Conservation (phyloP, 2,113 vertebrate genomes). For the Stercorarius parasiticus region DNA sequence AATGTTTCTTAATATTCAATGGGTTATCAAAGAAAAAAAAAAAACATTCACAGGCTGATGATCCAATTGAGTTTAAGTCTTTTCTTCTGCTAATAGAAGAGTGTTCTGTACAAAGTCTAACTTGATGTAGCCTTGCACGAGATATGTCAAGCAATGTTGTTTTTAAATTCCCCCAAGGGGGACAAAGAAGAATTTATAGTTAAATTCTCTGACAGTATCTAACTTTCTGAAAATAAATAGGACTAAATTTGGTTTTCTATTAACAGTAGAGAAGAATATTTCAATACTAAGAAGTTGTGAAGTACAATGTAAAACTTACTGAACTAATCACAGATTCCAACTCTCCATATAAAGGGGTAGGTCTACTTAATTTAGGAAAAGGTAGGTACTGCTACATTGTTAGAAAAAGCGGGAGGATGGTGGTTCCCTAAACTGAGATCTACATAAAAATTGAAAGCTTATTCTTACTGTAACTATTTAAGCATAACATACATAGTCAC, state of each 20-base stretch:
- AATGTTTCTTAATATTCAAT: neutral
- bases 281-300: neutral
- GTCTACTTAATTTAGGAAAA: neutral
- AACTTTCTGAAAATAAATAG: neutral
- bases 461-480: neutral
- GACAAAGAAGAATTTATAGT: neutral
- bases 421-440: neutral
- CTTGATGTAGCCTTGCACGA: neutral
- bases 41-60: neutral
- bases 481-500: neutral
- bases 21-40: neutral
- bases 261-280: neutral
- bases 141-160: neutral
- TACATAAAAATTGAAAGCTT: neutral
- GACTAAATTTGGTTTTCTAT: neutral
- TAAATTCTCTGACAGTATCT: neutral
- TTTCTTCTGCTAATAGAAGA: neutral
- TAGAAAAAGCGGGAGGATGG: neutral
- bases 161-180: neutral
- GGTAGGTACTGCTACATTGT: rapidly evolving
- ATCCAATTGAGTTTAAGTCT: neutral
- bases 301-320: neutral
- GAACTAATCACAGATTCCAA: neutral
- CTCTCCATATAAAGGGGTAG: neutral
- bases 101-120: neutral